Base-by-base conservation (phyloP, 1,140 invertebrate genomes). In the Drosophila mayri region DNA sequence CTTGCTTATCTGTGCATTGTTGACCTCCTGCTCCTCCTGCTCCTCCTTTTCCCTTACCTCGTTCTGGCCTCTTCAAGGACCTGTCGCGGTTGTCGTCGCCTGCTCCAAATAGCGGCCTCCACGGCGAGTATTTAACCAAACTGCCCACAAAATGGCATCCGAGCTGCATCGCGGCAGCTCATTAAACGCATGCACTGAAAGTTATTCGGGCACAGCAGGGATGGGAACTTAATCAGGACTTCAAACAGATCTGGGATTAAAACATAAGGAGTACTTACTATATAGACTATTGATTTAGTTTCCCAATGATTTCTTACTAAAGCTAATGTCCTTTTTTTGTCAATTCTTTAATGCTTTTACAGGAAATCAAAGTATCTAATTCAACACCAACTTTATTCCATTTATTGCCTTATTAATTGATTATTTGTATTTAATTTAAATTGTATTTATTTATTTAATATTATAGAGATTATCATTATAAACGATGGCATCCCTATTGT, bases 151-250 rank as follows among this genome's bases (percentile, higher is more conserved):
- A 81, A 61, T 64, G 77, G 49, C 62, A 68, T 60, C 47, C 63
- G 60, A 18, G 44, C 59, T 50, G 61, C 79, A 66, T 64, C 66
- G 50, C 65, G 64, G 79, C 79, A 87, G 71, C 83, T 86, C 84
- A 86, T 86, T 86, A 87, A 86, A 79, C 57, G 76, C 79, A 82
- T 82, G 59, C 82, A 71, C 70, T 25, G 59, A 58, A 65, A 66
- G 52, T 80, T 37, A 58, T 30, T 6, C 37, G 11, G 20, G 8
- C 32, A 18, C 14, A 25, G 4, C 28, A 52, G 66, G 6, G 66
- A 70, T 70, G 47, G 18, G 5, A 12, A 35, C 7, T 7, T 32
- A 28, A 14, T n/a, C 7, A 9, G 20, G 11, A 35, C 46, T n/a
- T 5, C 2, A 18, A 18, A 14, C 7, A 41, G 25, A 9, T 11